Percentiles rank a stretch among this genome's conserved stretches.
These are phyloP conservation scores for Conomelus anceps DNA, from an alignment of 2,888 invertebrate genomes.

Conservation along the genomic window DNA sequence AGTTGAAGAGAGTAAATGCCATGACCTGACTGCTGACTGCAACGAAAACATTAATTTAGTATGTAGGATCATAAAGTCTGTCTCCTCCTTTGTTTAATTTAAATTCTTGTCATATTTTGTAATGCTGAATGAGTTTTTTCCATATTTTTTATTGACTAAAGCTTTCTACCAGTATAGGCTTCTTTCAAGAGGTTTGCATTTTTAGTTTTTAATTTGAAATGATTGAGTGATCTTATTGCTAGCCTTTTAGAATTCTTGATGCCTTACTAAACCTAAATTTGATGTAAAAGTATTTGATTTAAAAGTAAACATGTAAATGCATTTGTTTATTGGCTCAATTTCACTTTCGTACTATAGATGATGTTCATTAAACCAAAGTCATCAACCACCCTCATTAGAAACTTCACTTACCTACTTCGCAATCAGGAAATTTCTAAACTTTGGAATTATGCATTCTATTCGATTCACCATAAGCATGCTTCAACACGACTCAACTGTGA, in stretches of 20 bases:
- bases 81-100: background rate
- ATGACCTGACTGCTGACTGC: too few relatives aligned
- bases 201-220: background rate
- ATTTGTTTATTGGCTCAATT: background rate
- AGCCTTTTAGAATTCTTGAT: background rate
- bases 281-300: too few relatives aligned
- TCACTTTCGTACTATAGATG: background rate
- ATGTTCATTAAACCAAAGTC: background rate
- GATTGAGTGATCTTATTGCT: background rate
- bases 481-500: constrained; percentile 50
- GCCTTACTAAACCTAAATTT: too few relatives aligned
- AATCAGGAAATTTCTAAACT: background rate
- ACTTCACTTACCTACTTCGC: background rate
- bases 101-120: background rate
- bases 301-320: too few relatives aligned
- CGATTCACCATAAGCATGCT: background rate
- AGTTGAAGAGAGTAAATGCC: too few relatives aligned
- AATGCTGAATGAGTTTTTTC: background rate
- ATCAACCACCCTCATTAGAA: background rate
- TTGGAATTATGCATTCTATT: background rate
- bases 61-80: too few relatives aligned
- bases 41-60: too few relatives aligned
- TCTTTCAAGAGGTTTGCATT: background rate
- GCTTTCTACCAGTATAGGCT: background rate
- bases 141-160: background rate